These are phyloP conservation scores for Siniperca knerii DNA, from an alignment of 2,113 vertebrate species.

Conservation along the genomic window DNA sequence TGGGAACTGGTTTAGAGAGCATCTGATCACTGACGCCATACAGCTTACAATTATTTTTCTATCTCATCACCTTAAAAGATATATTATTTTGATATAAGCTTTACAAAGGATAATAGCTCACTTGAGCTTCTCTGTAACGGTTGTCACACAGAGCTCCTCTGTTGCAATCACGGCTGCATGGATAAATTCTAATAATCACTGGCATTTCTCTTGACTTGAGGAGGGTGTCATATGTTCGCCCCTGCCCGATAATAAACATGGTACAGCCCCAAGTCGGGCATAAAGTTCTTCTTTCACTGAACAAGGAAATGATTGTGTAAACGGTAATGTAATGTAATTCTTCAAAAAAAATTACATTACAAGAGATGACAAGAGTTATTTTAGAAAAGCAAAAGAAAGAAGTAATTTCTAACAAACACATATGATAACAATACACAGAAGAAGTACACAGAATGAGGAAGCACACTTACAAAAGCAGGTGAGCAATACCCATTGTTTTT, in stretches of 20 bases:
- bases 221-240: background rate
- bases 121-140: background rate
- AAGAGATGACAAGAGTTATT: background rate
- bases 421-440: conserved; percentile 10
- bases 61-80: background rate
- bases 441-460: conserved; percentile 44
- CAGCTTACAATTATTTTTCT: background rate
- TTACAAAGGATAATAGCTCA: background rate
- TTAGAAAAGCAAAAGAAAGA: conserved; percentile 1
- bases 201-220: conserved; percentile 20
- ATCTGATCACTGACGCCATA: background rate
- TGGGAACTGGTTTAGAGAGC: background rate
- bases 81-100: background rate
- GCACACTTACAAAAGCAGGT: conserved; percentile 8
- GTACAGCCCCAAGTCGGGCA: background rate
- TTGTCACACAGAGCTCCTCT: background rate
- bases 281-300: conserved; percentile 12
- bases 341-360: background rate
- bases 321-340: background rate
- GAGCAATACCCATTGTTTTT: conserved; percentile 7
- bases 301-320: background rate
- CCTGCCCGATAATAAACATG: background rate
- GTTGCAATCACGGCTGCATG: conserved; percentile 10
- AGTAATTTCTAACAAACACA: conserved; percentile 10
- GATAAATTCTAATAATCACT: background rate